These are phyloP conservation scores for Vannuccia rotundouncinata DNA, from an alignment of 2,888 invertebrate species.

Conservation along the genomic window DNA sequence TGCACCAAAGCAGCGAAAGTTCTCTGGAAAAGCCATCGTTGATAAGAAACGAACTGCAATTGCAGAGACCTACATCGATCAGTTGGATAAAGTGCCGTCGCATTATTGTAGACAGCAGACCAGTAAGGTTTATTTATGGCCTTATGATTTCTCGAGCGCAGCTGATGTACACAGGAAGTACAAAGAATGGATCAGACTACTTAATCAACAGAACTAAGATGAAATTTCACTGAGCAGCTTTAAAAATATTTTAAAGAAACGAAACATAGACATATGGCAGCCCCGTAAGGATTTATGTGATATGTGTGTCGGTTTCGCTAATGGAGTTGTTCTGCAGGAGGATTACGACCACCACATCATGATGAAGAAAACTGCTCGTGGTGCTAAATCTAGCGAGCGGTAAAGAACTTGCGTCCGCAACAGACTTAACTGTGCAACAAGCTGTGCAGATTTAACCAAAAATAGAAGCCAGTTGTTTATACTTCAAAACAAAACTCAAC, in stretches of 20 bases:
- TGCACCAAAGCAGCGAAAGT: background rate
- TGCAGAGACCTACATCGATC: background rate
- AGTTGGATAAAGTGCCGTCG: slow-evolving; percentile 20
- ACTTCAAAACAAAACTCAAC: slow-evolving; percentile 19
- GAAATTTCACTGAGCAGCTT: background rate
- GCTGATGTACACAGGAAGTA: background rate
- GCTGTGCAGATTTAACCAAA: background rate
- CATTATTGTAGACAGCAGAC: slow-evolving; percentile 1
- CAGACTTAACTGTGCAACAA: slow-evolving; percentile 1
- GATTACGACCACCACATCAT: too few relatives aligned
- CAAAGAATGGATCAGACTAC: background rate
- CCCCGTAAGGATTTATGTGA: slow-evolving; percentile 10
- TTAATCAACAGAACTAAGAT: background rate
- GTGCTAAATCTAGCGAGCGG: background rate
- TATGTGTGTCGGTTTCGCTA: background rate
- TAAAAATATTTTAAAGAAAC: background rate
- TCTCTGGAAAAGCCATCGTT: background rate
- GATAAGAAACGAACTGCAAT: background rate
- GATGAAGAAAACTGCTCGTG: background rate
- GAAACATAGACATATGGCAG: background rate
- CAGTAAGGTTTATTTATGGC: background rate
- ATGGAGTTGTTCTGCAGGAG: background rate
- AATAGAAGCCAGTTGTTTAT: slow-evolving; percentile 14
- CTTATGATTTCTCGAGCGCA: slow-evolving; percentile 12
- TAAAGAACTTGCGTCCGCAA: background rate